Percentiles rank a stretch among this genome's conserved stretches.
phyloP scores from a whole-genome alignment of 2,797 vertebrate species.

The Catharus ustulatus region DNA sequence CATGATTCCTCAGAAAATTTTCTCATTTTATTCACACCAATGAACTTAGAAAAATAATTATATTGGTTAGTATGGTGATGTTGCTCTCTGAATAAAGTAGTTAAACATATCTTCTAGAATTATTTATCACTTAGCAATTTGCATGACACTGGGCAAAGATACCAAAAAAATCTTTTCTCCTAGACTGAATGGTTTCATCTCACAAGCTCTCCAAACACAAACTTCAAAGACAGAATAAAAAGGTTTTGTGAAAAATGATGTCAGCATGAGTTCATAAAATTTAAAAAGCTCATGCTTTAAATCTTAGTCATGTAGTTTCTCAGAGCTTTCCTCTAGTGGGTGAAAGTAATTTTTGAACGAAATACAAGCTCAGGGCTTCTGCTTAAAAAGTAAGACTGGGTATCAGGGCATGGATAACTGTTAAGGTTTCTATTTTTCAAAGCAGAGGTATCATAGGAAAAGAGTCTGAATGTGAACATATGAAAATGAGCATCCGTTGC shows the following conservation, averaged over 20 bases:
- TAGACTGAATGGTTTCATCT: neutral
- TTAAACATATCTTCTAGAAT: neutral
- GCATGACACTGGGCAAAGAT: neutral
- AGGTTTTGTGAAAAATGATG: neutral
- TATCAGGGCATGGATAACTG: neutral
- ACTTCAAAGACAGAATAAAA: neutral
- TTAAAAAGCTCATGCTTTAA: neutral
- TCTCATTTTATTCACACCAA: neutral
- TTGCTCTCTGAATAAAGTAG: neutral
- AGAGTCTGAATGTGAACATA: constrained; percentile 24
- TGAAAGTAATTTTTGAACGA: neutral
- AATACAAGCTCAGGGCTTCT: neutral
- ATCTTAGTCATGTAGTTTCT: neutral
- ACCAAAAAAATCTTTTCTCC: neutral
- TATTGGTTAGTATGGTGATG: neutral
- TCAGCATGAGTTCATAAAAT: neutral
- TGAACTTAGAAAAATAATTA: neutral
- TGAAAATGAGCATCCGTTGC: constrained; percentile 47
- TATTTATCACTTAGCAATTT: constrained; percentile 20
- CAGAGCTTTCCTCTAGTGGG: neutral
- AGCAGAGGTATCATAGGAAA: neutral
- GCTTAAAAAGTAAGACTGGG: neutral
- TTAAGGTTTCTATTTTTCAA: neutral
- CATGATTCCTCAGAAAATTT: neutral
- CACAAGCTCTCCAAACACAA: neutral